phyloP scores from a whole-genome alignment of 2,113 vertebrate species.

The Nycticorax nycticorax region DNA sequence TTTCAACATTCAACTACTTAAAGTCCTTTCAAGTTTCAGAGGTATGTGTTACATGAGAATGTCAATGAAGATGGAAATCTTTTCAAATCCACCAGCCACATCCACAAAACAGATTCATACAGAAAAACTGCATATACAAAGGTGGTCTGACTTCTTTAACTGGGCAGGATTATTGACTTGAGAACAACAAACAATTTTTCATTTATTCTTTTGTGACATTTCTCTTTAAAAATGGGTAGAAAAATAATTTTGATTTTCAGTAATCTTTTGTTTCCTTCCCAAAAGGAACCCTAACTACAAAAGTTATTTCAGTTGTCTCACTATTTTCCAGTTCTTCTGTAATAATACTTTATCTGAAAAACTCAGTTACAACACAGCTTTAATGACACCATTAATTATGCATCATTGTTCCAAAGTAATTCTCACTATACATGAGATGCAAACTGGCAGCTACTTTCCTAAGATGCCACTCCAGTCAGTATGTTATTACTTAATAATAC shows the following conservation, averaged over 20 bases:
- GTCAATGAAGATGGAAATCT: not conserved
- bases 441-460: not conserved
- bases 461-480: not conserved
- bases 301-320: not conserved
- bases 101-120: not conserved
- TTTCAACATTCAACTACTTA: not conserved
- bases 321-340: not conserved
- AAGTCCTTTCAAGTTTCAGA: not conserved
- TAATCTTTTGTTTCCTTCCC: not conserved
- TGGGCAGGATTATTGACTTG: not conserved
- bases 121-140: not conserved
- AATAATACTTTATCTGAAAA: not conserved
- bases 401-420: not conserved
- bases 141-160: not conserved
- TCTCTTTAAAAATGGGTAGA: not conserved
- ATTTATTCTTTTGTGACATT: not conserved
- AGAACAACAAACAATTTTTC: not conserved
- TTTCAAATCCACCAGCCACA: not conserved
- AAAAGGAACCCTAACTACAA: not conserved
- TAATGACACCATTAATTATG: conserved; percentile 14
- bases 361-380: not conserved
- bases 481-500: not conserved
- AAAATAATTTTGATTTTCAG: not conserved
- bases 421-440: not conserved
- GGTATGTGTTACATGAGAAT: not conserved